A percentile compares a stretch with the other conserved stretches of the same genome.
Evolutionary conservation across 2,888 invertebrate species (phyloP).

Genomic region (Phengaris alcon): DNA sequence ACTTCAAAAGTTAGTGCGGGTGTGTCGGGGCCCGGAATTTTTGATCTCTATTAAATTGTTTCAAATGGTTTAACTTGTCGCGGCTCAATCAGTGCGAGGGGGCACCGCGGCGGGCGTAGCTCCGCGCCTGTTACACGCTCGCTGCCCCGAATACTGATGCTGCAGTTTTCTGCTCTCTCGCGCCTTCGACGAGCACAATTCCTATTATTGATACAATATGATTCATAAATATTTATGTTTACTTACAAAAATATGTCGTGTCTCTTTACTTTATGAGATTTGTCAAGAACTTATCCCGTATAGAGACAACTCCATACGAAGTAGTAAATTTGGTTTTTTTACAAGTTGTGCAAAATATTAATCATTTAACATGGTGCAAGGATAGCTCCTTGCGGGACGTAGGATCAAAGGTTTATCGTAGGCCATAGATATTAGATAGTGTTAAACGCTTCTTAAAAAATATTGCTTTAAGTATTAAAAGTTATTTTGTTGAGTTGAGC

Average conservation of each 20-base stretch:
- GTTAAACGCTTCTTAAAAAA: too few species aligned
- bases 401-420: too few species aligned
- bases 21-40: conserved; percentile 71
- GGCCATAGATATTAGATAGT: too few species aligned
- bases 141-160: conserved; percentile 60
- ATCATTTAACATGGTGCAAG: too few species aligned
- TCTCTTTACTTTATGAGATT: conserved; percentile 24
- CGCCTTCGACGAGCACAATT: conserved; percentile 34
- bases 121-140: conserved; percentile 55
- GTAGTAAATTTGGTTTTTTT: too few species aligned
- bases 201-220: conserved; percentile 29
- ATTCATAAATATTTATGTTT: conserved; percentile 21
- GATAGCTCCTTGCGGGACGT: too few species aligned
- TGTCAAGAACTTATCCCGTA: not conserved
- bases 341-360: too few species aligned
- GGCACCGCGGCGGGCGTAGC: conserved; percentile 40
- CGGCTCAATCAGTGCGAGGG: conserved; percentile 74
- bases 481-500: too few species aligned
- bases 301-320: too few species aligned
- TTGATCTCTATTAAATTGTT: conserved; percentile 81
- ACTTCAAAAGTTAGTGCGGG: conserved; percentile 80
- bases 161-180: conserved; percentile 42
- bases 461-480: too few species aligned
- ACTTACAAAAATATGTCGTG: not conserved
- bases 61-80: conserved; percentile 80